Percentiles rank a stretch among this genome's conserved stretches.
Conservation (phyloP, 2,113 vertebrate genomes). For the Otolemur garnettii region DNA sequence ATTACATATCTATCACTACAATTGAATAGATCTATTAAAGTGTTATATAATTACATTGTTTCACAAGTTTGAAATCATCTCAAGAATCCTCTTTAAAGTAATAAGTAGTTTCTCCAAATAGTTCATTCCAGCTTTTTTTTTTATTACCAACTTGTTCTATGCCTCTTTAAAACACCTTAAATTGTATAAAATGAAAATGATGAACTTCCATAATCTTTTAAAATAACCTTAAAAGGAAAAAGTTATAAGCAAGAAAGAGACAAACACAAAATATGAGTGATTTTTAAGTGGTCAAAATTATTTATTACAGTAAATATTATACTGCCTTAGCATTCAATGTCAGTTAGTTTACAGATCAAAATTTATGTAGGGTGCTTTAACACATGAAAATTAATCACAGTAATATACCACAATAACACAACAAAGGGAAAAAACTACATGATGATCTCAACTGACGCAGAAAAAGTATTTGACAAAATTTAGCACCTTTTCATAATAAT, state of each 20-base stretch:
- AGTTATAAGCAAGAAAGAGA: slow-evolving; percentile 4
- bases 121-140: slow-evolving; percentile 63
- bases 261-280: background rate
- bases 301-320: background rate
- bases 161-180: slow-evolving; percentile 56
- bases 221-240: slow-evolving; percentile 37
- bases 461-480: slow-evolving; percentile 15
- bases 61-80: slow-evolving; percentile 63
- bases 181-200: slow-evolving; percentile 46
- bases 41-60: slow-evolving; percentile 74
- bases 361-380: background rate
- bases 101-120: slow-evolving; percentile 70
- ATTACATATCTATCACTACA: slow-evolving; percentile 63
- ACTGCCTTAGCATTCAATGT: background rate
- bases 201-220: slow-evolving; percentile 30
- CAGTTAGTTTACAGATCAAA: background rate
- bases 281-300: slow-evolving; percentile 21
- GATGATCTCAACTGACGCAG: background rate
- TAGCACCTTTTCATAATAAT: background rate
- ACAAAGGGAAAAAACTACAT: background rate
- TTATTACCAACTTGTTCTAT: slow-evolving; percentile 31
- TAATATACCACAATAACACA: background rate
- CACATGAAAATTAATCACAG: background rate
- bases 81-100: slow-evolving; percentile 70
- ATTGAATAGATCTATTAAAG: slow-evolving; percentile 61